Evolutionary conservation across 30 jellyfish, hydroid and myxozoan genomes (phyloP).

Genomic region (Chrysaora quinquecirrha): DNA sequence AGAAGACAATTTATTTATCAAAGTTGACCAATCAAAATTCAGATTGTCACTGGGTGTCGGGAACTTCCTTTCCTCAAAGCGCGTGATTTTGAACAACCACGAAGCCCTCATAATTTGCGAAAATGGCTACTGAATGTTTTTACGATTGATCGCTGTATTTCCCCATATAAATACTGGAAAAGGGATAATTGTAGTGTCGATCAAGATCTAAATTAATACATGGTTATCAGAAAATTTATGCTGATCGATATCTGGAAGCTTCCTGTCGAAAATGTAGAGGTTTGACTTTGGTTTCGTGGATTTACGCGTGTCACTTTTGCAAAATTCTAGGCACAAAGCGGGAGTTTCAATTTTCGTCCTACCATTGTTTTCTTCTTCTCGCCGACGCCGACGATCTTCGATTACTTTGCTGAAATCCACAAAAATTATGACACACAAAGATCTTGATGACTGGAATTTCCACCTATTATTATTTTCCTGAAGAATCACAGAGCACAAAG

Average conservation of each 20-base stretch:
- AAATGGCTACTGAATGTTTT: conserved; percentile 46
- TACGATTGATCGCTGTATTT: background rate
- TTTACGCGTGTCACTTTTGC: conserved; percentile 17
- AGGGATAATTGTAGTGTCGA: too few relatives aligned
- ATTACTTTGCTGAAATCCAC: background rate
- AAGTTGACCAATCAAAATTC: conserved; percentile 26
- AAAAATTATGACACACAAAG: too few relatives aligned
- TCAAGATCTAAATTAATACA: too few relatives aligned
- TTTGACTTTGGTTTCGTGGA: background rate
- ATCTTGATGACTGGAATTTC: too few relatives aligned
- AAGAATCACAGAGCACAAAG: too few relatives aligned
- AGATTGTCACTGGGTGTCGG: conserved; percentile 81
- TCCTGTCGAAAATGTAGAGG: background rate
- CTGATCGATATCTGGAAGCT: too few relatives aligned
- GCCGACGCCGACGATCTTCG: background rate
- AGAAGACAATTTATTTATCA: background rate
- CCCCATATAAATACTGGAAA: too few relatives aligned
- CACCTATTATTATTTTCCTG: too few relatives aligned
- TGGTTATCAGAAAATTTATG: too few relatives aligned
- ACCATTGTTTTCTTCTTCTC: background rate
- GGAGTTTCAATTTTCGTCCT: conserved; percentile 70
- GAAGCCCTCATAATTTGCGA: conserved; percentile 48
- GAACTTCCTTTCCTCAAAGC: conserved; percentile 86
- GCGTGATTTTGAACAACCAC: conserved; percentile 99
- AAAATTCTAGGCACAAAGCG: conserved; percentile 25